Base-by-base conservation (phyloP, 2,888 invertebrate genomes). In the Brachynemurus nebulosus region DNA sequence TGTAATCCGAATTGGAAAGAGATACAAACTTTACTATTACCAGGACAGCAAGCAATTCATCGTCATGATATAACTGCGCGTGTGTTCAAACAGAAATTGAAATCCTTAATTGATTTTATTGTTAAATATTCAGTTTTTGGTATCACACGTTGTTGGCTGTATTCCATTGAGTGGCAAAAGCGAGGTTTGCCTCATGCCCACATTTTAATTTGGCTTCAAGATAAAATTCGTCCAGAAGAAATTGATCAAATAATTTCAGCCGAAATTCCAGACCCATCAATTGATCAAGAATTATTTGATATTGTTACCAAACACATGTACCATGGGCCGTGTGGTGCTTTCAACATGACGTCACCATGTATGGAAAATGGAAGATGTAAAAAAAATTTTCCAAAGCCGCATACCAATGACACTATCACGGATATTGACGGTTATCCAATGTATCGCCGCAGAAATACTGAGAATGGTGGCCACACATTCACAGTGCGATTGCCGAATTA, bases 261-360 rank as follows among this genome's bases (percentile, higher is more conserved):
- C 3, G 58, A 61, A 52, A 54, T 59, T 48, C 56, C 58, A 34
- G 51, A 58, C 54, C 47, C 43, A 11, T 30, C 46, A 4, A 47
- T 20, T 14, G 57, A 62, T 50, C 56, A 46, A 48, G 30, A 47
- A 30, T 50, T 59, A 23, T 49, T 47, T 51, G 53, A 54, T 20
- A 48, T 57, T 46, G 51, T 60, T 17, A 55, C n/a, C 4, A 53
- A 35, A 43, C 51, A 60, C 41, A 65, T 64, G 58, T 55, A 59
- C 41, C 61, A 60, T 54, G 58, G 60, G 14, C 57, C 57, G n/a
- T 58, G 59, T 46, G 57, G 57, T 21, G 3, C 30, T 55, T 11
- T 45, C 54, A 56, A 57, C 42, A n/a, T 44, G 16, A 40, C 40
- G 20, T 44, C 37, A 36, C 52, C 54, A 4, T 61, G 58, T 48